A percentile compares a stretch with the other conserved stretches of the same genome.
Evolutionary conservation across 2,888 invertebrate genomes (phyloP).

Genomic region (Caenorhabditis drosophilae): DNA sequence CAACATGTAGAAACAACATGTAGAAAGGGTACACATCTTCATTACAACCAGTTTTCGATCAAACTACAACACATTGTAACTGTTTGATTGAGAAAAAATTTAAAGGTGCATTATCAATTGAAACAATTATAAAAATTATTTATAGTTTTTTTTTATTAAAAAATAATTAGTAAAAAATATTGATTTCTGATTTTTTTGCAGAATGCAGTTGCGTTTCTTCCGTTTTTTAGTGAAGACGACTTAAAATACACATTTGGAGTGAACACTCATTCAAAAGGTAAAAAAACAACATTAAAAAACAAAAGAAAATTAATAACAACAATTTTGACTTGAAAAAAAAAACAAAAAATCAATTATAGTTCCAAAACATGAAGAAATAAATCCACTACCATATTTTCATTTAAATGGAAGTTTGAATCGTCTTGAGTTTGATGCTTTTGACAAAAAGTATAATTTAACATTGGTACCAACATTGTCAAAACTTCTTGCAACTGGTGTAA

Average conservation of each 20-base stretch:
- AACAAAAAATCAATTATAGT: too few relatives aligned
- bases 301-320: too few relatives aligned
- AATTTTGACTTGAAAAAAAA: too few relatives aligned
- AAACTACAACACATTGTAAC: too few relatives aligned
- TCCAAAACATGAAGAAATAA: constrained; percentile 48
- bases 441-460: constrained; percentile 39
- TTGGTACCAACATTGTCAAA: constrained; percentile 53
- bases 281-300: neutral
- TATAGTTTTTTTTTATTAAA: too few relatives aligned
- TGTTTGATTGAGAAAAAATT: too few relatives aligned
- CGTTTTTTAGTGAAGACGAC: constrained; percentile 67
- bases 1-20: too few relatives aligned
- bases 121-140: too few relatives aligned
- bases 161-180: neutral
- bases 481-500: constrained; percentile 49
- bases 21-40: too few relatives aligned
- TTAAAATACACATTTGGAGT: constrained; percentile 68
- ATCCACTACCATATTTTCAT: constrained; percentile 39
- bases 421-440: constrained; percentile 16
- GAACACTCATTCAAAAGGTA: constrained; percentile 47
- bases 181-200: constrained; percentile 31
- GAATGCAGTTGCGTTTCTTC: constrained; percentile 51
- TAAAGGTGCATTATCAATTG: too few relatives aligned
- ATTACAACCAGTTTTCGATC: too few relatives aligned
- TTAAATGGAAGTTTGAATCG: constrained; percentile 26